Base-by-base conservation (phyloP, 2,113 vertebrate species). In the Psittacula cyanocephala region DNA sequence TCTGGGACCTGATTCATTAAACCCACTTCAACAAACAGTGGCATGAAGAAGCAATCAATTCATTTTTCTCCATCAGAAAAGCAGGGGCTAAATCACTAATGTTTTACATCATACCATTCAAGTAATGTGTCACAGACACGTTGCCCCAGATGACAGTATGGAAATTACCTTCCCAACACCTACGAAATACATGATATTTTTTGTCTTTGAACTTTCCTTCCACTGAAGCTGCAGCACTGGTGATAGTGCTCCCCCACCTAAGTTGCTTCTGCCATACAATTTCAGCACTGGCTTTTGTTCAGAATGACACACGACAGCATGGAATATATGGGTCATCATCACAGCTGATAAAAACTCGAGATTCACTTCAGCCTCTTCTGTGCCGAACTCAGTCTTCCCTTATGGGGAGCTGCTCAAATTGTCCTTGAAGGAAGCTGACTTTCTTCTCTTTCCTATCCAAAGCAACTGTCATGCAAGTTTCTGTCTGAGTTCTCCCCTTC, bases 1-100 rank as follows among this genome's bases (percentile, higher is more conserved):
- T 79, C 44, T 91, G 43, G 14, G 79, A 96, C 59, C 57, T 93
- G 83, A 68, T 95, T 89, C 94, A 88, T 90, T 94, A 96, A 95
- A 75, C 7, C 29, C 20, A 62, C 52, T 90, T 95, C 63, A 75
- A 35, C 60, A 91, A 97, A 94, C 39, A 93, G 43, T n/a, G 33
- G 4, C n/a, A 83, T 14, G 50, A 85, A 79, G 69, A 82, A 92
- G 52, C 86, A 79, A 88, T 59, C 15, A 72, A 67, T 69, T 79
- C 4, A 11, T 78, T 79, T 52, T 60, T 20, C 28, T 89, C 70
- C 44, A 47, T 88, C n/a, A 65, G 67, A 75, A 95, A 83, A 72
- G 23, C 41, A 94, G 31, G n/a, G 43, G 4, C 28, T 72, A 80
- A 85, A 17, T 3, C 14, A 62, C 4, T 60, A 37, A 10, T 44